phyloP scores from a whole-genome alignment of 2,797 vertebrate species.

The Ptychadena robeensis region DNA sequence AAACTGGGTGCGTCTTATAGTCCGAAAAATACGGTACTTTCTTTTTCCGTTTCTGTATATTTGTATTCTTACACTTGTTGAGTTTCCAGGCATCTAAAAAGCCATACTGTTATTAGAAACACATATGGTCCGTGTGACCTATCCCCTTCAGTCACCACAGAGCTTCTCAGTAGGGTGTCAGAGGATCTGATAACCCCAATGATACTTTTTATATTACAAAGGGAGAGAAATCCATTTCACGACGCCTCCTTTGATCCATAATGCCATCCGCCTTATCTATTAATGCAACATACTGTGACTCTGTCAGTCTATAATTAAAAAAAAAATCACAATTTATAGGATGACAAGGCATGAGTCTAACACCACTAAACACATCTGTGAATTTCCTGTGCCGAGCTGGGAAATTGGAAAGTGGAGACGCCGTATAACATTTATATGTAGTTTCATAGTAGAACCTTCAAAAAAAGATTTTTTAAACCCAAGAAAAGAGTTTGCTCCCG shows the following conservation, averaged over 20 bases:
- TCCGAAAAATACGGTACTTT: no score
- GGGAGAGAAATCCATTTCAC: background rate
- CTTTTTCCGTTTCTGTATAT: no score
- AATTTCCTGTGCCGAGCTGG: constrained; percentile 26
- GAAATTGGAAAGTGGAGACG: constrained; percentile 34
- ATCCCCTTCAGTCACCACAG: background rate
- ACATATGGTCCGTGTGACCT: background rate
- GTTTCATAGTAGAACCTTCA: constrained; percentile 43
- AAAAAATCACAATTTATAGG: constrained; percentile 30
- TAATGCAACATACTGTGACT: constrained; percentile 26
- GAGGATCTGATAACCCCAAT: constrained; percentile 10
- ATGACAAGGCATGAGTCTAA: constrained; percentile 28
- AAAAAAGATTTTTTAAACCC: constrained; percentile 13
- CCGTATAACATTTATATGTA: constrained; percentile 37
- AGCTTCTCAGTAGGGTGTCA: background rate
- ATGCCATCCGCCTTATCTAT: constrained; percentile 29
- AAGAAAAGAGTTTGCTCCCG: constrained; percentile 7
- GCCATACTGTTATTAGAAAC: no score
- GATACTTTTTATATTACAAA: constrained; percentile 38
- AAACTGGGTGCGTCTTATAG: no score
- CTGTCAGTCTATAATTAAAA: constrained; percentile 12
- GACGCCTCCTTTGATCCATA: constrained; percentile 15
- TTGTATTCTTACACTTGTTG: no score
- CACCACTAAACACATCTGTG: constrained; percentile 20
- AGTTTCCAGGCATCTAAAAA: no score